A percentile compares a stretch with the other conserved stretches of the same genome.
phyloP scores from a whole-genome alignment of 2,888 invertebrate genomes.

The Philereme transversata region DNA sequence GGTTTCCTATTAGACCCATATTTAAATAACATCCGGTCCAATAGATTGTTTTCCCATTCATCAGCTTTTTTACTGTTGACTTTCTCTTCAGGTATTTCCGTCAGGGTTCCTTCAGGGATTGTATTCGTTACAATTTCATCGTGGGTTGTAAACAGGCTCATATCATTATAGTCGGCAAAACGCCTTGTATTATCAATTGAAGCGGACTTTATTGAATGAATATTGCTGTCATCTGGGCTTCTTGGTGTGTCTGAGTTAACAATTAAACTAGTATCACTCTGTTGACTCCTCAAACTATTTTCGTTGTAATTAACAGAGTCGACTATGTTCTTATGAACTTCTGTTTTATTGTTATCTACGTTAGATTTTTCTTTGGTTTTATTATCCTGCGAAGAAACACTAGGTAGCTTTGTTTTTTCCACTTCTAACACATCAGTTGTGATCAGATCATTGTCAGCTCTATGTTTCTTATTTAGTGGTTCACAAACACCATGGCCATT shows the following conservation, averaged over 20 bases:
- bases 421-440: background rate
- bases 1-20: constrained; percentile 7
- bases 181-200: constrained; percentile 1
- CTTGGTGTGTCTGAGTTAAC: background rate
- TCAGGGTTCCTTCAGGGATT: background rate
- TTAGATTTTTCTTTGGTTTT: background rate
- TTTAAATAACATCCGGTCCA: constrained; percentile 15
- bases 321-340: background rate
- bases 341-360: background rate
- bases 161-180: constrained; percentile 17
- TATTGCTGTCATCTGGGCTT: background rate
- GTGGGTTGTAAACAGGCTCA: constrained; percentile 1
- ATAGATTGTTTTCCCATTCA: constrained; percentile 13
- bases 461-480: constrained; percentile 10
- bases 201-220: background rate
- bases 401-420: background rate
- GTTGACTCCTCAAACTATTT: background rate
- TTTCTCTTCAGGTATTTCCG: background rate
- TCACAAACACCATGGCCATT: background rate
- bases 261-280: background rate
- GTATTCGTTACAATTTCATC: background rate
- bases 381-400: background rate
- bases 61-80: background rate
- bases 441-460: constrained; percentile 1
- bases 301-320: background rate